Evolutionary conservation across 2,113 vertebrate species (phyloP), one percentile per base, ranked within the genome.

Genomic region (Etia nguti): DNA sequence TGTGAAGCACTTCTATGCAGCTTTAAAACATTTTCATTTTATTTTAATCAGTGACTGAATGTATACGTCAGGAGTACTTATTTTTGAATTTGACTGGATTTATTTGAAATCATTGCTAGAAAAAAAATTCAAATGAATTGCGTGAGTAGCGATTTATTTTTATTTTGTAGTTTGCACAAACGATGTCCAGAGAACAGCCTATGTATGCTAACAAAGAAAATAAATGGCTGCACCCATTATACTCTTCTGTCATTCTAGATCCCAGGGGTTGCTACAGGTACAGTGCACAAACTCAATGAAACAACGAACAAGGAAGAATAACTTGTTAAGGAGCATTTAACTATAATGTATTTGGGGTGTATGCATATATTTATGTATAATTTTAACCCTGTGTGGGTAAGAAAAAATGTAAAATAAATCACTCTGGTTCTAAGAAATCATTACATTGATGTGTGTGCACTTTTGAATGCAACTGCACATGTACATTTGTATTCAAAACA

Each of bases 41-140:
- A 38, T 41, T 41, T 41, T 41, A 41, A 41, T 41, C 10, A 10
- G 38, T 41, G 38, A 41, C 38, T 41, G 38, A 41, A 41, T 11
- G 38, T 41, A 41, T 41, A 11, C 10, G 4, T 11, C 38, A 41
- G 10, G 5, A 22, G n/a, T 22, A 12, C 22, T 55, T 55, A 6
- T 55, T n/a, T 55, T 55, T 55, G 52, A 22, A 2, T 55, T 55
- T 55, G 10, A 55, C n/a, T 0, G 0, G 52, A 22, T 55, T 55
- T 55, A 22, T 55, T 11, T 55, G 52, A 6, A 55, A 5, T 55
- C 2, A 55, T 22, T 12, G 52, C n/a, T 4, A 55, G 52, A 55
- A 55, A n/a, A n/a, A 55, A 22, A 55, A 55, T 55, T 22, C 52
- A 55, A 55, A 22, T 5, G 52, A 22, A 22, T 6, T 55, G 52